Evolutionary conservation across 2,888 invertebrate species (phyloP), one percentile per base, ranked within the genome.

Genomic region (Suillia variegata): DNA sequence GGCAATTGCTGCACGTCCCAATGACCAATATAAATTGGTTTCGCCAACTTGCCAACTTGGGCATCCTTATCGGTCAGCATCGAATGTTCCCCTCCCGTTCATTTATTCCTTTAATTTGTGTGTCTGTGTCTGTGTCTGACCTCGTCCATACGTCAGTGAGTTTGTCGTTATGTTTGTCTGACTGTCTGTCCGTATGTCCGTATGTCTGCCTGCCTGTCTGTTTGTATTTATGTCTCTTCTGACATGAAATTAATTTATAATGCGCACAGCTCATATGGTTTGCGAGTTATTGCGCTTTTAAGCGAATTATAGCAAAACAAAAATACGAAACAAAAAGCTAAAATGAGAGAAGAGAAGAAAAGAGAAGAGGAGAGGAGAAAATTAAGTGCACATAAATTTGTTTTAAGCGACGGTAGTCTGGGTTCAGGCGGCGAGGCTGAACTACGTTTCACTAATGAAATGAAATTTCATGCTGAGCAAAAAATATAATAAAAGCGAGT

Each of bases 401-500:
- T 70, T 74, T 74, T 71, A 70, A 69, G 64, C 64, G 66, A 59
- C 51, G 59, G 13, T 6, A n/a, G 13, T n/a, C n/a, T n/a, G n/a
- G n/a, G n/a, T n/a, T n/a, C n/a, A n/a, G n/a, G n/a, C n/a, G n/a
- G n/a, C n/a, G n/a, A n/a, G n/a, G n/a, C n/a, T n/a, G n/a, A n/a
- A 31, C 31, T 31, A 31, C 31, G 6, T 31, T 31, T 31, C 12
- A 31, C 31, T 31, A 12, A 31, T 31, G 31, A 31, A 31, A 31
- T 31, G 6, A 31, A 31, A 12, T 31, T 6, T 31, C 31, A 31
- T 12, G 31, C 31, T 31, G 34, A 20, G 17, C 17, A 34, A n/a
- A n/a, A n/a, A n/a, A n/a, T n/a, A n/a, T n/a, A n/a, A n/a, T n/a
- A n/a, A n/a, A n/a, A n/a, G n/a, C n/a, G n/a, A n/a, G n/a, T n/a